Evolutionary conservation across 1,140 invertebrate species (phyloP), one percentile per base, ranked within the genome.

Genomic region (Cecropterus lyciades): DNA sequence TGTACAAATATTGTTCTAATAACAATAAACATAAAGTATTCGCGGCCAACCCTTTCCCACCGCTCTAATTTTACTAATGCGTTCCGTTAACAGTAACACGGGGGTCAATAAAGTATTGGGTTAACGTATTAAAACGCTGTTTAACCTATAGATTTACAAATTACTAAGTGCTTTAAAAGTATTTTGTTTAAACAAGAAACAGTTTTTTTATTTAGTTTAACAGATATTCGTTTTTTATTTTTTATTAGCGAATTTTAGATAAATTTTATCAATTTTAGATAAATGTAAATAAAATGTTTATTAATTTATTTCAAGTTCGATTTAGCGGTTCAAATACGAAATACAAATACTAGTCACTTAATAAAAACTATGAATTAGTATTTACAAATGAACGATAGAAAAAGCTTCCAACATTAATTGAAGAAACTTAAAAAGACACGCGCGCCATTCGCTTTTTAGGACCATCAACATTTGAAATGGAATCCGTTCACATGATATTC

Each of bases 31-130:
- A 87, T 89, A 87, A 90, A 88, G 79, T 82, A 87, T 84, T 76
- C 73, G 76, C 72, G 71, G 81, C 52, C 75, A 89, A 88, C 89
- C 89, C 84, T 92, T 91, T 90, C 89, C 87, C 87, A 92, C 85
- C 85, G 84, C 87, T 92, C 87, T 92, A 88, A 87, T 90, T 92
- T 92, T 90, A 92, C 89, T 90, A 89, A 91, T 89, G 86, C 79
- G 79, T 73, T 80, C 72, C 45, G 70, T 75, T 69, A 80, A 80
- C 27, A 30, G 27, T 30, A 6, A 30, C 79, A 64, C 80, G 62
- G 76, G 84, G 87, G 85, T 80, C 79, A 82, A 71, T 77, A 79
- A 73, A 79, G 77, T 82, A 79, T 82, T 70, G 74, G 60, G 71
- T 87, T 80, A 84, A 82, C 71, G 79, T 79, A 73, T 82, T 80